These are phyloP conservation scores for Felis catus DNA, from an alignment of 2,113 vertebrate genomes.

Conservation along the genomic window F.catus_Fca126_mat1.0 CM031419.1:220105501-220106000, in stretches of 20 bases:
- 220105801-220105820: neutral
- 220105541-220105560: accelerated
- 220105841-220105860: neutral
- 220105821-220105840: neutral
- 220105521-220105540: accelerated
- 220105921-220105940: accelerated
- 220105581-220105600: neutral
- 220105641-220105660: neutral
- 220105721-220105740: neutral
- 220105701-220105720: neutral
- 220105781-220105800: neutral
- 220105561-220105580: neutral
- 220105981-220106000: neutral
- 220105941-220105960: accelerated
- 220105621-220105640: neutral
- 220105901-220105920: neutral
- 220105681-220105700: neutral
- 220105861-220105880: neutral
- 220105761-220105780: neutral
- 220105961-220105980: neutral
- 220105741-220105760: neutral
- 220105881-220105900: too few species aligned
- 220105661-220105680: neutral
- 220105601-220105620: neutral
- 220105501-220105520: accelerated